These are phyloP conservation scores for Oikopleura dioica DNA, from an alignment of 23 tunicate genomes.

Conservation along the genomic window DNA sequence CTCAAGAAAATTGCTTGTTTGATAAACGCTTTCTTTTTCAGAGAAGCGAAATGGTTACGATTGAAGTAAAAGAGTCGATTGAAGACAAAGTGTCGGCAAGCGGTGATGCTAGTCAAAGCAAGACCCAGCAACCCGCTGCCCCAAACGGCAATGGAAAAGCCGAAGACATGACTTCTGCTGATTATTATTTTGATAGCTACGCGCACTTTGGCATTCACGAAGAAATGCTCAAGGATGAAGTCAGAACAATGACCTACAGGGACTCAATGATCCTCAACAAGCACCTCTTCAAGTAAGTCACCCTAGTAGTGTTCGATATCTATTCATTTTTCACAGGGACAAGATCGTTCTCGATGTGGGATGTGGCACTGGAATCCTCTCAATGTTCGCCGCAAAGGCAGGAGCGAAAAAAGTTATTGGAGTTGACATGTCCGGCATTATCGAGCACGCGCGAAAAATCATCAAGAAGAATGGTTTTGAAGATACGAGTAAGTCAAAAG, in stretches of 20 bases:
- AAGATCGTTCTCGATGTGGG: conserved; percentile 85
- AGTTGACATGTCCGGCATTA: neutral
- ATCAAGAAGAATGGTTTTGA: neutral
- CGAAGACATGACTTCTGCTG: conserved; percentile 82
- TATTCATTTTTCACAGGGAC: neutral
- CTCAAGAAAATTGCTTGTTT: too few relatives aligned
- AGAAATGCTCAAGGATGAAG: conserved; percentile 99
- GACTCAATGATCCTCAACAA: conserved; percentile 88
- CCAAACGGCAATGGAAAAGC: neutral
- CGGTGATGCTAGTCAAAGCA: too few relatives aligned
- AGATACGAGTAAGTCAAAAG: neutral
- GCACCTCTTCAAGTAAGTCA: conserved; percentile 28
- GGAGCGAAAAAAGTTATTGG: neutral
- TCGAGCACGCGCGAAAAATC: neutral
- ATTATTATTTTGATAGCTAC: conserved; percentile 93
- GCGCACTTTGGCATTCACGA: conserved; percentile 99
- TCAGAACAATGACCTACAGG: conserved; percentile 67
- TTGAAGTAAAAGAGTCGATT: too few relatives aligned
- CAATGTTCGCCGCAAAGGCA: conserved; percentile 4
- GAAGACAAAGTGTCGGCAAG: too few relatives aligned
- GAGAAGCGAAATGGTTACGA: too few relatives aligned
- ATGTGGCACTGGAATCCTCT: conserved; percentile 86
- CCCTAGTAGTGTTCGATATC: too few relatives aligned
- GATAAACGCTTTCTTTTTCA: too few relatives aligned
- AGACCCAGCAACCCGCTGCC: neutral